Conservation (phyloP, 2,797 vertebrate genomes). For the Morelia viridis region DNA sequence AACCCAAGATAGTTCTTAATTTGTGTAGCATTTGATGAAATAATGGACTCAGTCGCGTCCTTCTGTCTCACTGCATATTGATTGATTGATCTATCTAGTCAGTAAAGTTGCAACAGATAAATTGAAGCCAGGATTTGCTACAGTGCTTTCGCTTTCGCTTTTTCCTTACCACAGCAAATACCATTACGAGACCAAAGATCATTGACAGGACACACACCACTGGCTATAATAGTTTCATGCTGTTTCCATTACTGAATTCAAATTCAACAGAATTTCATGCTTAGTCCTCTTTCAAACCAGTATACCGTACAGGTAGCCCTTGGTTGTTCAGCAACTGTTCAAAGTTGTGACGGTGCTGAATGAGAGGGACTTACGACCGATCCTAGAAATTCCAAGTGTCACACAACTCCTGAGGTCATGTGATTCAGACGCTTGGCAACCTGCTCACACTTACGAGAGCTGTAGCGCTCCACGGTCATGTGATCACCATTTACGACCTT, state of each 20-base stretch:
- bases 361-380: not conserved
- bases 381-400: not conserved
- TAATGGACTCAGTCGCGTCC: not conserved
- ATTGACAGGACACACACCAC: not conserved
- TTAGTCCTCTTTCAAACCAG: not conserved
- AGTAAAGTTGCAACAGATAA: not conserved
- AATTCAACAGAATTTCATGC: not conserved
- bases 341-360: not conserved
- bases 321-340: not conserved
- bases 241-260: not conserved
- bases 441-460: not conserved
- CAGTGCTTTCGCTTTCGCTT: not conserved
- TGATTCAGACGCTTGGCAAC: not conserved
- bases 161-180: not conserved
- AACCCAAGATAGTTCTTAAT: fast-evolving
- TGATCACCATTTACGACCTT: not conserved
- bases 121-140: not conserved
- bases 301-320: not conserved
- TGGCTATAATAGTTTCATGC: not conserved
- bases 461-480: not conserved
- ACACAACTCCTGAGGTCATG: not conserved
- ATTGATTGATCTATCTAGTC: not conserved
- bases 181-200: not conserved
- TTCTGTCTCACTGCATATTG: not conserved
- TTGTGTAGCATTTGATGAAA: not conserved